phyloP scores from a whole-genome alignment of 2,888 invertebrate genomes.

The Caenorhabditis zanzibari region DNA sequence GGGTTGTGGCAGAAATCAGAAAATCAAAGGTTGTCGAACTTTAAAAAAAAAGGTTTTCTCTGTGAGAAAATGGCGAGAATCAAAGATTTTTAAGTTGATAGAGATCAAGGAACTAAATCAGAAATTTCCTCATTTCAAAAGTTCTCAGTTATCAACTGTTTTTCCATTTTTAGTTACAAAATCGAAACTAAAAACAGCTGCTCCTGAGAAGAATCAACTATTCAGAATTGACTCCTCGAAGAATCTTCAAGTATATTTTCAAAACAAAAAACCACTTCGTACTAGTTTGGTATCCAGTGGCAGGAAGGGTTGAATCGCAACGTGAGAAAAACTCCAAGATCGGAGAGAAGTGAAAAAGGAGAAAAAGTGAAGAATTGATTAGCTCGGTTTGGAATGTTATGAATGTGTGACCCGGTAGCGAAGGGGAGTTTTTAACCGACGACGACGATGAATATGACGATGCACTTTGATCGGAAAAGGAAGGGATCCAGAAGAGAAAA shows the following conservation, averaged over 20 bases:
- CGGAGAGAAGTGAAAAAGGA: conserved; percentile 13
- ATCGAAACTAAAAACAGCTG: too few relatives aligned
- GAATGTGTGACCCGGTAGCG: conserved; percentile 35
- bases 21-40: not conserved
- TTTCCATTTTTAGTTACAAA: too few relatives aligned
- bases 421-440: not conserved
- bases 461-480: conserved; percentile 29
- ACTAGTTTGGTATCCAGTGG: conserved; percentile 2
- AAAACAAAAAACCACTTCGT: conserved; percentile 3
- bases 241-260: not conserved
- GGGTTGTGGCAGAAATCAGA: too few relatives aligned
- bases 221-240: too few relatives aligned
- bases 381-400: conserved; percentile 10
- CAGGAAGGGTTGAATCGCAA: conserved; percentile 16
- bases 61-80: not conserved
- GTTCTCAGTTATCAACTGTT: too few relatives aligned
- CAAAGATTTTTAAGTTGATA: too few relatives aligned
- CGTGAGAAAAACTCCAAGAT: conserved; percentile 30
- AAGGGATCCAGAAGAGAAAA: not conserved
- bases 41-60: too few relatives aligned
- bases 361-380: conserved; percentile 43
- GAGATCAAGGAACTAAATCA: too few relatives aligned
- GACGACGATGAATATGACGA: conserved; percentile 24
- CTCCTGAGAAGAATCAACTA: too few relatives aligned
- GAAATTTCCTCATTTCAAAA: too few relatives aligned